Evolutionary conservation across 2,797 vertebrate species (phyloP).

Genomic region (Ambastaia sidthimunki): DNA sequence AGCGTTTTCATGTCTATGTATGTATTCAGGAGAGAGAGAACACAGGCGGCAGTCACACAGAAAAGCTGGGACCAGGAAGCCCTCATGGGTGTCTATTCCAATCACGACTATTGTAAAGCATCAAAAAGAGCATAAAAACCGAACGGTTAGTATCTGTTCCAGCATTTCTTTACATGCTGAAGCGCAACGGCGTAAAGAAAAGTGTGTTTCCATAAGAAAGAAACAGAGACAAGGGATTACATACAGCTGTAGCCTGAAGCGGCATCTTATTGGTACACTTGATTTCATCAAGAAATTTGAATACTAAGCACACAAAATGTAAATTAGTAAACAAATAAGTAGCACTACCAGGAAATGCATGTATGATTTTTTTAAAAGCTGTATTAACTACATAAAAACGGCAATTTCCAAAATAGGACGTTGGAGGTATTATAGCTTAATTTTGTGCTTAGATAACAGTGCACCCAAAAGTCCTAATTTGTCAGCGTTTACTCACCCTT

Average conservation of each 20-base stretch:
- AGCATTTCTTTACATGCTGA: constrained; percentile 46
- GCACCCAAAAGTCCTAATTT: neutral
- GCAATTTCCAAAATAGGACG: neutral
- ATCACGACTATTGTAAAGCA: constrained; percentile 53
- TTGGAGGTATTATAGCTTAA: neutral
- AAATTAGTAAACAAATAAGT: constrained; percentile 8
- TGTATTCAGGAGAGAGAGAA: constrained; percentile 32
- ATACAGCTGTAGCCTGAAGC: constrained; percentile 40
- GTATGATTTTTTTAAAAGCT: neutral
- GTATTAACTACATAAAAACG: neutral
- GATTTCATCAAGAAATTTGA: constrained; percentile 47
- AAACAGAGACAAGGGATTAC: constrained; percentile 34
- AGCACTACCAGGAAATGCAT: neutral
- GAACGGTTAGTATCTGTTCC: constrained; percentile 43
- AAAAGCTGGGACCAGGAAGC: constrained; percentile 35
- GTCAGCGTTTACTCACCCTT: neutral
- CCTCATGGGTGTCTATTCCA: constrained; percentile 49
- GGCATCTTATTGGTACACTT: constrained; percentile 21
- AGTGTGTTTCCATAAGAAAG: constrained; percentile 39
- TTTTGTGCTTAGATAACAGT: neutral
- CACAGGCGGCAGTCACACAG: constrained; percentile 45
- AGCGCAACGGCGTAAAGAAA: constrained; percentile 30
- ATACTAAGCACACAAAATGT: constrained; percentile 27
- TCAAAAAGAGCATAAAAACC: constrained; percentile 47
- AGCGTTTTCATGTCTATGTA: constrained; percentile 43